Percentiles rank a stretch among this genome's conserved stretches.
Evolutionary conservation across 2,888 invertebrate genomes (phyloP).

Genomic region (Phanerotoma sp.): DNA sequence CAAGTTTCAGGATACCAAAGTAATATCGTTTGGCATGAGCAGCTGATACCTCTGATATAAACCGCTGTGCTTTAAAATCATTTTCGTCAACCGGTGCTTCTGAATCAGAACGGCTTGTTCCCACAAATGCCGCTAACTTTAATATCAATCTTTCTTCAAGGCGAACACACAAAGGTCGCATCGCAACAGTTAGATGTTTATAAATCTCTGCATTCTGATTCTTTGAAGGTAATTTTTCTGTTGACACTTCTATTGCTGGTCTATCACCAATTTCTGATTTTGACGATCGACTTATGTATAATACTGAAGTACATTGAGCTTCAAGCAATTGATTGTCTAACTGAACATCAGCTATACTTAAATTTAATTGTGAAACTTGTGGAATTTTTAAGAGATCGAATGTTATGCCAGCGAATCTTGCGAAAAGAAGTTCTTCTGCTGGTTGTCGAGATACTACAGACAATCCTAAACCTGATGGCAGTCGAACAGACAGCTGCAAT

Average conservation of each 20-base stretch:
- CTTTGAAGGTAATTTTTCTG: constrained; percentile 70
- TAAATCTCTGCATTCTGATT: constrained; percentile 82
- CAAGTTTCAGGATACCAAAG: constrained; percentile 79
- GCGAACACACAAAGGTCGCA: constrained; percentile 81
- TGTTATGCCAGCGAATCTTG: constrained; percentile 67
- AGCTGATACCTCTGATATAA: constrained; percentile 77
- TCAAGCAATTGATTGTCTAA: constrained; percentile 72
- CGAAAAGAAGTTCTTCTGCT: constrained; percentile 80
- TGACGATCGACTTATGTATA: constrained; percentile 69
- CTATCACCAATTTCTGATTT: constrained; percentile 59
- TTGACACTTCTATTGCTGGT: constrained; percentile 78
- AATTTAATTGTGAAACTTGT: constrained; percentile 64
- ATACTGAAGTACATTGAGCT: constrained; percentile 79
- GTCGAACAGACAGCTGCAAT: constrained; percentile 65
- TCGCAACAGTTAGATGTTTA: constrained; percentile 77
- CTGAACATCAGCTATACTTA: constrained; percentile 80
- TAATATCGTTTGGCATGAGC: constrained; percentile 83
- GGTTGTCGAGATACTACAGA: constrained; percentile 76
- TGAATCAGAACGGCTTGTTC: constrained; percentile 61
- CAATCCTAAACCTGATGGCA: constrained; percentile 70
- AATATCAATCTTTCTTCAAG: constrained; percentile 85
- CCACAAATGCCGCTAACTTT: constrained; percentile 68
- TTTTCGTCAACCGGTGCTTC: constrained; percentile 70
- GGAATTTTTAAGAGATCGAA: constrained; percentile 65
- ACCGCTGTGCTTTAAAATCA: constrained; percentile 77